Base-by-base conservation (phyloP, 2,888 invertebrate species). In the Apeira syringaria region DNA sequence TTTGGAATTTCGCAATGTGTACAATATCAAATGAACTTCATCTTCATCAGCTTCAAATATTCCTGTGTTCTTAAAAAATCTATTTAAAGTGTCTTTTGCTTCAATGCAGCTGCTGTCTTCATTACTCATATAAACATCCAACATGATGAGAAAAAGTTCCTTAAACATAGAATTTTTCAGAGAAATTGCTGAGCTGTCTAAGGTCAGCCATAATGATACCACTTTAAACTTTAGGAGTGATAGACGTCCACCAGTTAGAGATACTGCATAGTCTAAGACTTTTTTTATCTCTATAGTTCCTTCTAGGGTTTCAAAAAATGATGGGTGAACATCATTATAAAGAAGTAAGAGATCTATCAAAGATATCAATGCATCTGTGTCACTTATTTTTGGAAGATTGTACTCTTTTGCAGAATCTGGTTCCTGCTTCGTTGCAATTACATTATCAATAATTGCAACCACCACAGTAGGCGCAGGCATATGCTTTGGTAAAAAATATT, bases 1-100 rank as follows among this genome's bases (percentile, higher is more conserved):
- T 59, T 72, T 74, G 17, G 75, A 60, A 50, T 81, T 78, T n/a
- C 85, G 69, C 59, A 89, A 56, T 0, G 86, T 69, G 56, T 93
- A 91, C 15, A 94, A 71, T 91, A 95, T 93, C 43, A 95, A 81
- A 66, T 93, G 91, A 26, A 94, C 91, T 79, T 96, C 95, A 40
- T 91, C 81, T 48, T 86, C 83, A 50, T 91, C 92, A 10, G 90
- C 91, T 63, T 93, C 92, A 67, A 95, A 95, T 51, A 94, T 84
- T 3, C 90, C 88, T 0, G 93, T 93, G 43, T 91, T 92, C 56
- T 83, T 88, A 13, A 96, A 91, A 43, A 95, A 89, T 32, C 78
- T 82, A 30, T 77, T 76, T 13, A 94, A 70, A 2, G 93, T 87
- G 31, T 79, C 74, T 41, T 91, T 92, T 2, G 92, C 90, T 69